Evolutionary conservation across 1,140 invertebrate species (phyloP).

Genomic region (Archivesica marissinica): DNA sequence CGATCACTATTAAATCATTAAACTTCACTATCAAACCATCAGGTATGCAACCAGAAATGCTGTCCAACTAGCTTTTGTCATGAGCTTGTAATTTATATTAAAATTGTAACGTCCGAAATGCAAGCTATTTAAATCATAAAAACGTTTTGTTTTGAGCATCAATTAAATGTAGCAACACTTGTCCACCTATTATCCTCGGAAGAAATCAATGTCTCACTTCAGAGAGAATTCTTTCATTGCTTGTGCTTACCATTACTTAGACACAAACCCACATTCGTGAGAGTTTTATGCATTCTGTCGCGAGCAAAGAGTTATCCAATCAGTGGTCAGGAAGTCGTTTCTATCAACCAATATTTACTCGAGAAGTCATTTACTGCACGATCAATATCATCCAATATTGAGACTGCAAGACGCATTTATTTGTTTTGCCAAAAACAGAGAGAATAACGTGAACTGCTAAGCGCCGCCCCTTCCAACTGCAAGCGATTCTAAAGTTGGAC

Average conservation of each 20-base stretch:
- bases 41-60: no score
- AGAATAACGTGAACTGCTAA: not conserved
- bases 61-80: no score
- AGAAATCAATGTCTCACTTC: conserved; percentile 26
- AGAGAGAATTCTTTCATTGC: not conserved
- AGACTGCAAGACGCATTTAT: conserved; percentile 18
- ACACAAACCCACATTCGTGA: not conserved
- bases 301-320: conserved; percentile 55
- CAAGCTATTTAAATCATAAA: no score
- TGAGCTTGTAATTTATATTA: no score
- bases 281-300: conserved; percentile 59
- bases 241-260: conserved; percentile 42
- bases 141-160: no score
- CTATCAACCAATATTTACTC: conserved; percentile 64
- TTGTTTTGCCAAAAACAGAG: conserved; percentile 36
- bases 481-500: no score
- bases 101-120: no score
- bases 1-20: no score
- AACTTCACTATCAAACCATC: no score
- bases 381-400: conserved; percentile 52
- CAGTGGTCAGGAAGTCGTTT: conserved; percentile 60
- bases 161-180: no score
- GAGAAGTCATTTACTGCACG: conserved; percentile 56
- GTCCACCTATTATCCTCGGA: not conserved
- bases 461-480: not conserved